Conservation (phyloP, 2,797 vertebrate genomes). For the Potorous gilbertii region DNA sequence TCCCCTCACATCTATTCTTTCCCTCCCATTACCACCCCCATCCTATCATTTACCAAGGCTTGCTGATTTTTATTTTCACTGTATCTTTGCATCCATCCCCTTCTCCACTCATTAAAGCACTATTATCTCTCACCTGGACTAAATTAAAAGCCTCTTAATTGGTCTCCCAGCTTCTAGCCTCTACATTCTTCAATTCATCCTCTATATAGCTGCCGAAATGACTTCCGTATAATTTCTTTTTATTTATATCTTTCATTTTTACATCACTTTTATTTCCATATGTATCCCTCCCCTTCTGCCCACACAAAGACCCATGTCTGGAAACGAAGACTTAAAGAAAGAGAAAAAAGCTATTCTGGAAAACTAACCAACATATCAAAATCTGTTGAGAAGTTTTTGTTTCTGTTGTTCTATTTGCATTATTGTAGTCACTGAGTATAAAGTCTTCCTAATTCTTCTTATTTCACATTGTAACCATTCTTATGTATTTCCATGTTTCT, state of each 20-base stretch:
- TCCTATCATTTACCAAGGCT: background rate
- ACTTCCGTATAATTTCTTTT: background rate
- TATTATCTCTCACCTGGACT: background rate
- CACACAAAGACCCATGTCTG: background rate
- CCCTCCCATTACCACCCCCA: background rate
- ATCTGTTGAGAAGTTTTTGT: background rate
- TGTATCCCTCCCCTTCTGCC: background rate
- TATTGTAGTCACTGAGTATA: background rate
- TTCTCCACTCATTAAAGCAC: background rate
- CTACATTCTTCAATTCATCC: background rate
- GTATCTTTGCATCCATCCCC: background rate
- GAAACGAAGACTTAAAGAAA: background rate
- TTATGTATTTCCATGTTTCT: background rate
- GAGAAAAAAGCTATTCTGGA: background rate
- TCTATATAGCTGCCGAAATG: background rate
- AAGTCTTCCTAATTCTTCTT: background rate
- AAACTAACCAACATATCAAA: background rate
- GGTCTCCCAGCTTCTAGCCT: background rate
- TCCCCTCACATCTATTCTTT: background rate
- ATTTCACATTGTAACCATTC: background rate
- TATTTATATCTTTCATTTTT: background rate
- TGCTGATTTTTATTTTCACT: background rate
- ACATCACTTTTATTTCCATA: background rate
- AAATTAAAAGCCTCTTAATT: background rate
- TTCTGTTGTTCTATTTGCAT: background rate